These are phyloP conservation scores for Orgyia antiqua DNA, from an alignment of 2,888 invertebrate species.

Conservation along the genomic window DNA sequence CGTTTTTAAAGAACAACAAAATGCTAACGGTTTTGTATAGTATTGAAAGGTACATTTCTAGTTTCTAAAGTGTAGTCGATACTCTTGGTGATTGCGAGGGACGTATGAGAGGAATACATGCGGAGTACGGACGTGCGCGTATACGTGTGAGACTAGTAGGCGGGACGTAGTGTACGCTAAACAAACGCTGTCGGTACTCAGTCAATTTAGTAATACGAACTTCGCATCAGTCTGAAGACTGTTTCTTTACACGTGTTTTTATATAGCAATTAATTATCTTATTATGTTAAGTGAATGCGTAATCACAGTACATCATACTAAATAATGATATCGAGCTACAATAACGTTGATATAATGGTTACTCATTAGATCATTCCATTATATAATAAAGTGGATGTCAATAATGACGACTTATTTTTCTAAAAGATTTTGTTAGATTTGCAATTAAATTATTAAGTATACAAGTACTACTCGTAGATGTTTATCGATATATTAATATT, in stretches of 20 bases:
- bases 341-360: conserved; percentile 53
- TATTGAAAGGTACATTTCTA: no score
- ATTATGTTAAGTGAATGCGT: conserved; percentile 29
- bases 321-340: conserved; percentile 40
- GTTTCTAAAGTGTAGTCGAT: no score
- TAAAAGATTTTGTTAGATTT: conserved; percentile 74
- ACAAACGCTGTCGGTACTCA: conserved; percentile 8
- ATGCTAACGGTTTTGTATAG: no score
- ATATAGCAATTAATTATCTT: conserved; percentile 23
- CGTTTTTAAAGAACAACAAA: no score
- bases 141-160: conserved; percentile 2
- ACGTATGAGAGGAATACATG: no score
- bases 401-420: conserved; percentile 77
- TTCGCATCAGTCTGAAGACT: conserved; percentile 24
- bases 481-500: conserved; percentile 59
- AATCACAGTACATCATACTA: conserved; percentile 38
- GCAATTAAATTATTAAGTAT: conserved; percentile 63
- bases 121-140: conserved; percentile 1
- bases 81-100: no score
- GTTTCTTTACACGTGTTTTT: conserved; percentile 29
- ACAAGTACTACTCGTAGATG: conserved; percentile 66
- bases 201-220: conserved; percentile 26
- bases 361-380: conserved; percentile 74
- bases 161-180: conserved; percentile 2
- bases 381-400: conserved; percentile 70